Base-by-base conservation (phyloP, 2,888 invertebrate species). In the Cartodere bifasciata region DNA sequence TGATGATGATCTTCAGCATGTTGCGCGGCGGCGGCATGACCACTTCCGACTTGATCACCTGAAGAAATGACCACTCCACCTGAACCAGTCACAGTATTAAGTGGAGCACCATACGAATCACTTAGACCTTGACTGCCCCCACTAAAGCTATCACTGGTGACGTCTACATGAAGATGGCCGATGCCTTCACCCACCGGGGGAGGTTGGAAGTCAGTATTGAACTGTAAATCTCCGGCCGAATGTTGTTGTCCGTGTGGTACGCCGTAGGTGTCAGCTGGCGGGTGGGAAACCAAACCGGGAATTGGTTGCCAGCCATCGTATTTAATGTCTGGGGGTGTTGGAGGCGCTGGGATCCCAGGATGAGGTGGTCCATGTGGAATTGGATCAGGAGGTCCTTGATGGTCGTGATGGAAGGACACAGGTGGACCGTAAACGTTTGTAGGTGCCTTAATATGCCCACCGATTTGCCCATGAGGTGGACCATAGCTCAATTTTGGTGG, bases 301-400 rank as follows among this genome's bases (percentile, higher is more conserved):
- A 86, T 85, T 12, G 86, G 86, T 50, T 77, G 81, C 86, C 86
- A 86, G 14, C 86, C 86, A 44, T 86, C 86, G 48, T 85, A 85
- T 29, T 79, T 64, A 16, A 83, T 72, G 50, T 75, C 70, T 4
- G 81, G 73, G 4, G 78, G 79, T 2, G 79, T 80, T 1, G 81
- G 80, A 1, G 81, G 80, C 0, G 78, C 79, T 22, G 76, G 75
- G 2, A 72, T 71, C 14, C 79, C 78, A 2, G 75, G 75, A 41
- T 73, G 74, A 2, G 75, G 75, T 1, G 71, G 72, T 6, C 63
- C 62, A 12, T 73, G 72, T 34, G 53, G 45, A 12, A 68, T 60
- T 1, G 72, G 72, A 37, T 70, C 70, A 1, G 72, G 72, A 2
- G 73, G 74, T 3, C 72, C 72, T 39, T 72, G 72, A 37, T 67